Base-by-base conservation (phyloP, 2,113 vertebrate species). In the Procavia capensis region DNA sequence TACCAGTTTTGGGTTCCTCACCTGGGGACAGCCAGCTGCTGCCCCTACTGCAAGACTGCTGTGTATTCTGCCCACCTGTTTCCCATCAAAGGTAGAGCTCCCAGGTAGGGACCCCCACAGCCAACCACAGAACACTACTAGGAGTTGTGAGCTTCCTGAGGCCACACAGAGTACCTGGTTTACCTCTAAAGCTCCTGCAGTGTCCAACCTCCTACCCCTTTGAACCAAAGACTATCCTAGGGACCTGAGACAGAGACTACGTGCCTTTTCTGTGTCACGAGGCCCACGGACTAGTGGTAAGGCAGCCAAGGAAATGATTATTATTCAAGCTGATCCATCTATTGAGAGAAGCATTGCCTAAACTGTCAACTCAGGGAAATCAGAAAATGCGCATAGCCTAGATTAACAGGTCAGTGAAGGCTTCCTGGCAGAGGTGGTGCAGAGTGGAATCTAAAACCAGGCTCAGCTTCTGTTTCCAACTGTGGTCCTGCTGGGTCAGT, bases 21-120 rank as follows among this genome's bases (percentile, higher is more conserved):
- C 0, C 3, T 0, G 20, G 45, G 24, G 61, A 36, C 43, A 2
- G 25, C n/a, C 4, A 0, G 1, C 47, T 64, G 57, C 34, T 2
- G 13, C 54, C n/a, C 64, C 10, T 9, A 57, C 11, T 14, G 39
- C 5, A 14, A 39, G 78, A 45, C 16, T 45, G 31, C 45, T 4
- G 24, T 0, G 4, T 2, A 2, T 20, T 75, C 43, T 3, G 27
- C 31, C 29, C 57, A 66, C 68, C 39, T 0, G 1, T 11, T 20
- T 61, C n/a, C 45, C 10, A 1, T 6, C 39, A 41, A 34, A 81
- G 61, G 43, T 8, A 61, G 63, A 19, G 3, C 54, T 41, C 79
- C 66, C 25, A 29, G 70, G 39, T 0, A 29, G 8, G 17, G 68
- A 36, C 76, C 41, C 34, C 14, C 7, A 3, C 16, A 27, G 31